Evolutionary conservation across 2,113 vertebrate species (phyloP).

Genomic region (Tachuris rubrigastra): DNA sequence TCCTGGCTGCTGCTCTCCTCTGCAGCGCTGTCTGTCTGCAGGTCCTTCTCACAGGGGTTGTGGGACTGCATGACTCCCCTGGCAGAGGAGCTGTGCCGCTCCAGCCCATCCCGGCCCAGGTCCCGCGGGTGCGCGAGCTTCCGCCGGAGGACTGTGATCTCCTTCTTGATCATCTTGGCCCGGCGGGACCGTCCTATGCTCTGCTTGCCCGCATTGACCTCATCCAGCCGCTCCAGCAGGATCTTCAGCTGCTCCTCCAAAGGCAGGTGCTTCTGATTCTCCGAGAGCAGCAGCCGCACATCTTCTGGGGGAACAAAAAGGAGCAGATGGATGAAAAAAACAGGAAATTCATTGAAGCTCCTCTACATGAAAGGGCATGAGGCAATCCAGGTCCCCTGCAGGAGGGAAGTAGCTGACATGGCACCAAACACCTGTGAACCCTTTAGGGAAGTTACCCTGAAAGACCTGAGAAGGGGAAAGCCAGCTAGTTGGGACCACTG

Average conservation of each 20-base stretch:
- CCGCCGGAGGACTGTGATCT: constrained; percentile 91
- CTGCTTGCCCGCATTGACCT: constrained; percentile 90
- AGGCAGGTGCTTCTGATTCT: constrained; percentile 88
- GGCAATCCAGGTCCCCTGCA: neutral
- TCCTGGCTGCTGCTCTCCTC: constrained; percentile 99
- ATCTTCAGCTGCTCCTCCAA: constrained; percentile 93
- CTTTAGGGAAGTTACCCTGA: neutral
- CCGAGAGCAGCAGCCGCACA: constrained; percentile 80
- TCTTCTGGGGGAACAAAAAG: constrained; percentile 73
- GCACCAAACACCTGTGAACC: neutral
- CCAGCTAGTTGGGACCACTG: neutral
- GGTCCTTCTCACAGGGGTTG: constrained; percentile 81
- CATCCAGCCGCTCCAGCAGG: constrained; percentile 86
- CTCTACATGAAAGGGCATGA: neutral
- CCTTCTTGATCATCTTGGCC: constrained; percentile 95
- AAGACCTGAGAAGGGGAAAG: neutral
- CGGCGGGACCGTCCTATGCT: constrained; percentile 90
- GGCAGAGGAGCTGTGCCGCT: constrained; percentile 71
- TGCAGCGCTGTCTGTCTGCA: constrained; percentile 88
- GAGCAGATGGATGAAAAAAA: neutral
- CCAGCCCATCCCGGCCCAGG: constrained; percentile 74
- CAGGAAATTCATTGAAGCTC: neutral
- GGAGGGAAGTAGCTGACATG: neutral
- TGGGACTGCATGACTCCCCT: constrained; percentile 74
- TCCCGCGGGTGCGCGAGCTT: constrained; percentile 93